These are phyloP conservation scores for Hemibates koningsi DNA, from an alignment of 2,113 vertebrate species.

Conservation along the genomic window DNA sequence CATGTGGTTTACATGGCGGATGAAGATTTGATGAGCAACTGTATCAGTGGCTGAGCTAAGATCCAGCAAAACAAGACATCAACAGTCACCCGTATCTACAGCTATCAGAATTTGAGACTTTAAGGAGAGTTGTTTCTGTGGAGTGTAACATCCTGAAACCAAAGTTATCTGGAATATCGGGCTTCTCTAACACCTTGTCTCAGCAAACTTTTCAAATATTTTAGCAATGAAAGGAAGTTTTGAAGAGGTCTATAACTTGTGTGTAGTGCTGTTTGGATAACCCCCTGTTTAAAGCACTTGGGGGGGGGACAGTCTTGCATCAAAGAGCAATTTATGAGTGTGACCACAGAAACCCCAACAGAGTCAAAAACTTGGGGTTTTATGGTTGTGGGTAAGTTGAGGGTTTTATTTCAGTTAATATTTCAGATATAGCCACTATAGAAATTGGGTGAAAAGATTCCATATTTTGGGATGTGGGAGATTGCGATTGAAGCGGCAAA, in stretches of 20 bases:
- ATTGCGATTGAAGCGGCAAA: neutral
- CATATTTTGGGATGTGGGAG: neutral
- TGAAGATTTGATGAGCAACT: neutral
- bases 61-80: neutral
- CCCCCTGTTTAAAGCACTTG: neutral
- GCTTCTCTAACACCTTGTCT: neutral
- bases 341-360: neutral
- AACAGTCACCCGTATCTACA: neutral
- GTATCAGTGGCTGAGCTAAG: neutral
- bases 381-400: neutral
- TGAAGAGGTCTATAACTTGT: neutral
- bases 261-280: neutral
- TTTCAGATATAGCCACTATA: neutral
- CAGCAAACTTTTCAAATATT: neutral
- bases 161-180: neutral
- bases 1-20: too few relatives aligned
- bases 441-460: neutral
- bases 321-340: neutral
- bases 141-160: neutral
- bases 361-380: neutral
- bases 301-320: neutral
- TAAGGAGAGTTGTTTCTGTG: neutral
- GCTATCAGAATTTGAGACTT: neutral
- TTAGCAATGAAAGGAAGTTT: neutral
- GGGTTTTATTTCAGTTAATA: neutral